Conservation (phyloP, 2,113 vertebrate species). For the Pseudolaguvia tuberculata region DNA sequence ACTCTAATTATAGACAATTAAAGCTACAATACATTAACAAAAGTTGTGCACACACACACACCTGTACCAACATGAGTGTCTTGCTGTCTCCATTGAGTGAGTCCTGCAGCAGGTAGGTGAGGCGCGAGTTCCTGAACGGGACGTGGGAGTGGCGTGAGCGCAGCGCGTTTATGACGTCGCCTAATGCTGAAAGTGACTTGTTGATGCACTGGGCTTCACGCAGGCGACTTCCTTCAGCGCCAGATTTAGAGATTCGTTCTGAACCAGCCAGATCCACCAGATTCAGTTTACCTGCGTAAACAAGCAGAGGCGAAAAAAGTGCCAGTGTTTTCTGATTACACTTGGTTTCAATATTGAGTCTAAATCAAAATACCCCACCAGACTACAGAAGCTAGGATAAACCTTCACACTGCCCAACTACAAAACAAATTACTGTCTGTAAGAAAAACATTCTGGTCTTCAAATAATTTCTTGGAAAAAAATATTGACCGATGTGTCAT, state of each 20-base stretch:
- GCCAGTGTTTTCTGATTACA: too few species aligned
- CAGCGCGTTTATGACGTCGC: slow-evolving; percentile 88
- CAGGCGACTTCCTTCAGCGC: slow-evolving; percentile 85
- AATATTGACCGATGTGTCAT: too few species aligned
- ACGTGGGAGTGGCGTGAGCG: slow-evolving; percentile 84
- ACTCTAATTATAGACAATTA: background rate
- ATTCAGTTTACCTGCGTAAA: slow-evolving; percentile 83
- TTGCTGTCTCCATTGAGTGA: slow-evolving; percentile 93
- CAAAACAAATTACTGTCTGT: too few species aligned
- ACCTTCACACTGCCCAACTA: too few species aligned
- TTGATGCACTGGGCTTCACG: slow-evolving; percentile 96
- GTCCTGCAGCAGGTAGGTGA: slow-evolving; percentile 97
- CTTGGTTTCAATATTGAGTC: too few species aligned
- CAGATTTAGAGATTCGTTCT: slow-evolving; percentile 85
- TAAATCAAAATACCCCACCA: too few species aligned
- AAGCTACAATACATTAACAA: background rate
- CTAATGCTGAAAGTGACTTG: slow-evolving; percentile 87
- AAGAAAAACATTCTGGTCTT: too few species aligned
- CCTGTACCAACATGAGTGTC: slow-evolving; percentile 97
- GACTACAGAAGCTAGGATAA: too few species aligned
- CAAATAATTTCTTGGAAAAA: too few species aligned
- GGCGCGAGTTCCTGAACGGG: slow-evolving; percentile 95
- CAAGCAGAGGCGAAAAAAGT: background rate
- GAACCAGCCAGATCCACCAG: slow-evolving; percentile 94
- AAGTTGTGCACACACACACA: slow-evolving; percentile 47